These are phyloP conservation scores for Paedocypris micromegethes DNA, from an alignment of 2,797 vertebrate species.

Conservation along the genomic window DNA sequence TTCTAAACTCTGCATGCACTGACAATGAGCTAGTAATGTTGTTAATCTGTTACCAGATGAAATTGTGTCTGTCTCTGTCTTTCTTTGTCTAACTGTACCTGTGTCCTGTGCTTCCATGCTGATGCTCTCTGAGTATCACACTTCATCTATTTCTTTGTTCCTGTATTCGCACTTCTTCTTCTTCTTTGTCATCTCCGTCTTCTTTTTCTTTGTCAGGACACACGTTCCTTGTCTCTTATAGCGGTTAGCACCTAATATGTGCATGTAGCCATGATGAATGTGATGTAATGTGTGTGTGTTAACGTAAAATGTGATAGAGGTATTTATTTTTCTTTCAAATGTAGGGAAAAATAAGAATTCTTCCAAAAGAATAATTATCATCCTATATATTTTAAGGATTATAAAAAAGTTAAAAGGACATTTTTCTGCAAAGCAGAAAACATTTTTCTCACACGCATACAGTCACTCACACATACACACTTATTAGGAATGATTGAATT, in stretches of 20 bases:
- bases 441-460: no score
- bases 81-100: conserved; percentile 54
- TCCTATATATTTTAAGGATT: no score
- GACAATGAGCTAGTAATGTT: conserved; percentile 10
- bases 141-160: conserved; percentile 48
- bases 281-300: conserved; percentile 2
- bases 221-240: neutral
- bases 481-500: no score
- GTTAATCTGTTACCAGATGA: conserved; percentile 12
- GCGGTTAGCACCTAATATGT: conserved; percentile 23
- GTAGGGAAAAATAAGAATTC: neutral
- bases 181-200: conserved; percentile 10
- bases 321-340: conserved; percentile 36
- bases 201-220: conserved; percentile 45
- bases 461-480: no score
- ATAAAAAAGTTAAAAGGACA: no score
- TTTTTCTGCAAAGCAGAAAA: no score
- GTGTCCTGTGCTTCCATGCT: conserved; percentile 57
- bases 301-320: conserved; percentile 1
- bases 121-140: conserved; percentile 62
- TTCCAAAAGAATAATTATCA: no score
- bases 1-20: no score
- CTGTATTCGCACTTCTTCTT: conserved; percentile 17
- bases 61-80: conserved; percentile 47
- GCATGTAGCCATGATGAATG: conserved; percentile 38